Evolutionary conservation across 2,888 invertebrate genomes (phyloP).

Genomic region (Amblyteles armatorius): DNA sequence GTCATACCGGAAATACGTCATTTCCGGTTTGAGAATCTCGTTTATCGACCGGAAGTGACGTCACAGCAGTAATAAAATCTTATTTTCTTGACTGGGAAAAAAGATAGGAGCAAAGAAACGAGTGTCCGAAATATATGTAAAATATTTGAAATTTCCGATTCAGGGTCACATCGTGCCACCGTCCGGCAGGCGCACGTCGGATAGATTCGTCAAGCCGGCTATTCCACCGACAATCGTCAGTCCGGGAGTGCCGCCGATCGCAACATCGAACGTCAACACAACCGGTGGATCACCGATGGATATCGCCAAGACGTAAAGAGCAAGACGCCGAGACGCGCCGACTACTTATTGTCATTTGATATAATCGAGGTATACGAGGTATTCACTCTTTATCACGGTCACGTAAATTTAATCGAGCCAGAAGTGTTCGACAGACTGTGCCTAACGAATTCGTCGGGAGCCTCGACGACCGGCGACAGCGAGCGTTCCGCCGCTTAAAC

Average conservation of each 20-base stretch:
- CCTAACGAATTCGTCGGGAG: constrained; percentile 4
- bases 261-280: constrained; percentile 73
- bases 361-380: constrained; percentile 62
- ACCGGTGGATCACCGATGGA: constrained; percentile 83
- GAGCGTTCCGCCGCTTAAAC: constrained; percentile 17
- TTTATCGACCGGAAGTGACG: too few species aligned
- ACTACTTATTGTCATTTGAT: constrained; percentile 73
- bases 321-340: constrained; percentile 45
- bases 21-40: too few species aligned
- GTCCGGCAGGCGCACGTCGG: constrained; percentile 89
- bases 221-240: constrained; percentile 88
- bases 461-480: neutral
- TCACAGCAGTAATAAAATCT: too few species aligned
- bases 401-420: constrained; percentile 14
- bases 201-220: constrained; percentile 95
- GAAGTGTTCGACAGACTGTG: neutral
- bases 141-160: constrained; percentile 23
- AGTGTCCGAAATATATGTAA: neutral
- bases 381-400: constrained; percentile 55
- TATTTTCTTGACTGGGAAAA: too few species aligned
- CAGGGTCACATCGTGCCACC: constrained; percentile 81
- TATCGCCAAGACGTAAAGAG: constrained; percentile 83
- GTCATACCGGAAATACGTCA: too few species aligned
- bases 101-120: neutral
- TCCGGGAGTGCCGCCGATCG: constrained; percentile 84